A percentile compares a stretch with the other conserved stretches of the same genome.
phyloP scores from a whole-genome alignment of 2,797 vertebrate genomes.

The Coregonus ussuriensis region DNA sequence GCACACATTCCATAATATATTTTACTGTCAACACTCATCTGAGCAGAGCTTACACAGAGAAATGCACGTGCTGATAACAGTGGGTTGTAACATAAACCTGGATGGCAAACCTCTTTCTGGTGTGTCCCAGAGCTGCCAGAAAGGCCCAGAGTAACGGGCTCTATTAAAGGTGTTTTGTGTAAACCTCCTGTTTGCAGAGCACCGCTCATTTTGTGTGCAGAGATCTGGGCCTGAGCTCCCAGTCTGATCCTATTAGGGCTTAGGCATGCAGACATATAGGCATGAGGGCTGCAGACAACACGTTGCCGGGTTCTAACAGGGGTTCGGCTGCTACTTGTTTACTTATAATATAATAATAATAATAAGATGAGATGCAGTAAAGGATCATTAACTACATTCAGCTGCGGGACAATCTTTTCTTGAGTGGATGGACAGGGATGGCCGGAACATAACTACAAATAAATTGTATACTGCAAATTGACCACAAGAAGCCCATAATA shows the following conservation, averaged over 20 bases:
- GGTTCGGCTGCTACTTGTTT: not conserved
- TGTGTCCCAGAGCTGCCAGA: not conserved
- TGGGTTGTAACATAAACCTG: not conserved
- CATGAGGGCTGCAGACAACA: slow-evolving; percentile 25
- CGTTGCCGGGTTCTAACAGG: slow-evolving; percentile 15
- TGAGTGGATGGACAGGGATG: too few relatives aligned
- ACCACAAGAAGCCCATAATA: too few relatives aligned
- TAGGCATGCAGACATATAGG: slow-evolving; percentile 51
- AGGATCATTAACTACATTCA: too few relatives aligned
- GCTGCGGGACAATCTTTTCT: too few relatives aligned
- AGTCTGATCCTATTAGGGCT: slow-evolving; percentile 69
- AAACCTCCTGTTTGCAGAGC: slow-evolving; percentile 34
- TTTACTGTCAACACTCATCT: not conserved
- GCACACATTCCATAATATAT: not conserved
- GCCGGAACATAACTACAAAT: too few relatives aligned
- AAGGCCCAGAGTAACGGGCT: slow-evolving; percentile 38
- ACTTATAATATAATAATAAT: too few relatives aligned
- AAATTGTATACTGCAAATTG: too few relatives aligned
- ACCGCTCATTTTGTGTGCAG: slow-evolving; percentile 41
- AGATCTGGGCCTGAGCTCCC: slow-evolving; percentile 52
- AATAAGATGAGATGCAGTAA: not conserved
- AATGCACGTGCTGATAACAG: not conserved
- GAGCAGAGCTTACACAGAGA: not conserved
- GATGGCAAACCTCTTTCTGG: not conserved
- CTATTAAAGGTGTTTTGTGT: slow-evolving; percentile 41